phyloP scores from a whole-genome alignment of 2,888 invertebrate genomes.

The Lymantria monacha region DNA sequence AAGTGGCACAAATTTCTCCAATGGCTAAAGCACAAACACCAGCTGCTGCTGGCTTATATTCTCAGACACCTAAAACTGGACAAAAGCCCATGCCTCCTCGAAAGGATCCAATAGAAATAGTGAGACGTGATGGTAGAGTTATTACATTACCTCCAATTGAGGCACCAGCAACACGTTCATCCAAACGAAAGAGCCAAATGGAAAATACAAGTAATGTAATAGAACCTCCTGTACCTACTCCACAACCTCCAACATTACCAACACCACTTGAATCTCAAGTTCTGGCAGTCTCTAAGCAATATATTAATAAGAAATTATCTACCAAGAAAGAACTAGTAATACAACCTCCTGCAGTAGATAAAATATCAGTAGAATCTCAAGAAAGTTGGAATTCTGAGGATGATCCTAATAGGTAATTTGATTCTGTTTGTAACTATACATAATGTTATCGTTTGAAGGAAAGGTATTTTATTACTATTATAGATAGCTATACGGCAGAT shows the following conservation, averaged over 20 bases:
- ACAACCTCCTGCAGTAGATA: constrained; percentile 45
- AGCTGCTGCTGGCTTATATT: constrained; percentile 42
- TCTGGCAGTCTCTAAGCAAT: constrained; percentile 60
- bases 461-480: background rate
- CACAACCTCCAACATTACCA: constrained; percentile 25
- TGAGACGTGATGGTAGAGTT: constrained; percentile 88
- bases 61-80: constrained; percentile 53
- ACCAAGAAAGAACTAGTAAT: constrained; percentile 49
- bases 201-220: constrained; percentile 37
- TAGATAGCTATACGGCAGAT: too few species aligned
- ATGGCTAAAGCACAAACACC: constrained; percentile 43
- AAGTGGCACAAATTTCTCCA: constrained; percentile 20
- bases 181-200: constrained; percentile 83
- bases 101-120: constrained; percentile 87
- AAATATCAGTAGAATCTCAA: constrained; percentile 81
- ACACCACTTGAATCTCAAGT: constrained; percentile 55
- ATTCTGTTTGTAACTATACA: background rate
- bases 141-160: constrained; percentile 91
- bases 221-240: constrained; percentile 28
- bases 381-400: constrained; percentile 92
- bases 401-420: constrained; percentile 89
- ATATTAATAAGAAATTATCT: constrained; percentile 60
- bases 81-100: constrained; percentile 48
- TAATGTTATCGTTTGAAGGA: background rate
- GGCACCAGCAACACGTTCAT: constrained; percentile 90